Evolutionary conservation across 2,888 invertebrate species (phyloP).

Genomic region (Ichneumon xanthorius): DNA sequence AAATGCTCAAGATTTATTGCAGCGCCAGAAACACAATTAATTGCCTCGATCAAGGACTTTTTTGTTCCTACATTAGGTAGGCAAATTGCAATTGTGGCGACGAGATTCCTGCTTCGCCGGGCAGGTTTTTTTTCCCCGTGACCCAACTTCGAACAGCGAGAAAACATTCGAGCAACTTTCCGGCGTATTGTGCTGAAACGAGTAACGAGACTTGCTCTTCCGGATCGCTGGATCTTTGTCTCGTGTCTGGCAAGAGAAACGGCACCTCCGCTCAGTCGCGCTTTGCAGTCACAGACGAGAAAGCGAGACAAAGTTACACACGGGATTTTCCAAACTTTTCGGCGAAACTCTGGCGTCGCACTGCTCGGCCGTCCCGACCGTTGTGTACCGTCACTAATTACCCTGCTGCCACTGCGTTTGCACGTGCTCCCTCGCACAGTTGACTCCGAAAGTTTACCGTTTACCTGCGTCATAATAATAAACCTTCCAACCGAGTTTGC

Average conservation of each 20-base stretch:
- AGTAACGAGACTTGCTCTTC: neutral
- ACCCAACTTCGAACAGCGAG: neutral
- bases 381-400: conserved; percentile 38
- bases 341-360: conserved; percentile 11
- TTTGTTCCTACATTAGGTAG: neutral
- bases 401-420: neutral
- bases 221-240: neutral
- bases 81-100: neutral
- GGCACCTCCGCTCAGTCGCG: neutral
- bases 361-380: neutral
- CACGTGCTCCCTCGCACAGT: neutral
- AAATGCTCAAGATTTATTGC: no score
- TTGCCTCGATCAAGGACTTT: neutral
- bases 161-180: neutral
- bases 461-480: conserved; percentile 36
- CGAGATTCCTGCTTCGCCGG: neutral
- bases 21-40: neutral
- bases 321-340: conserved; percentile 26
- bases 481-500: conserved; percentile 39
- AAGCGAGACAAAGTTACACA: neutral
- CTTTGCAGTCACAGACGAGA: neutral
- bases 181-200: neutral
- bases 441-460: conserved; percentile 11
- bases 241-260: conserved; percentile 2
- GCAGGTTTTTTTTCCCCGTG: neutral